Base-by-base conservation (phyloP, 2,797 vertebrate species). In the Pseudotriccus pelzelni region DNA sequence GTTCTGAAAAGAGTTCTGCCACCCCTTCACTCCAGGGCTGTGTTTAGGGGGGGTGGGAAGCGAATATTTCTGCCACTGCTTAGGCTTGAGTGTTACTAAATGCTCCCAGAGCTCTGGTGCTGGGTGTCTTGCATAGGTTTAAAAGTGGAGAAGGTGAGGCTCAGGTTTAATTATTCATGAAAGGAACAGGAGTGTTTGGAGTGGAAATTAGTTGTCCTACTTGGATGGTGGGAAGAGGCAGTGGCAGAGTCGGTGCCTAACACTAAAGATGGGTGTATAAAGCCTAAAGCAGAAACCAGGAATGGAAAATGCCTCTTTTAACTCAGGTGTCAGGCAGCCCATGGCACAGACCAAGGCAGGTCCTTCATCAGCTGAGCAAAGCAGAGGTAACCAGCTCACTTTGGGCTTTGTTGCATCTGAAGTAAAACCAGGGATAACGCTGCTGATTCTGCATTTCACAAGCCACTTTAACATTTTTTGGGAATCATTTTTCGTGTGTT, bases 1-100 rank as follows among this genome's bases (percentile, higher is more conserved):
- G 20, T 32, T 67, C 5, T 6, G 6, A 0, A 2, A 4, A 30
- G 30, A 3, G 14, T 34, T 47, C 32, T 43, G 44, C 24, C 49
- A 5, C 37, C 5, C 41, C 2, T 0, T 73, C 1, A 1, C 16
- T 69, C 0, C 17, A 55, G 52, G 41, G 27, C 15, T 49, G 56
- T 30, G 50, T 39, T 69, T 17, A 41, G 41, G 56, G 49, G 41
- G 43, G 9, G 37, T 37, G 25, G 19, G 49, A 41, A 8, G 10
- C 3, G 13, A 62, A 44, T 43, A 24, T 64, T 64, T n/a, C 30
- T 64, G 41, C 30, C 62, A 17, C 62, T 53, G 6, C 9, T 74
- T 8, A 12, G 18, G 19, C 62, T 69, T 20, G 10, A 39, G 41
- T 18, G 32, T 58, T 52, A 22, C 7, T 32, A 9, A 18, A 19